These are phyloP conservation scores for Reticulitermes speratus DNA, from an alignment of 1,140 invertebrate species.

Conservation along the genomic window DNA sequence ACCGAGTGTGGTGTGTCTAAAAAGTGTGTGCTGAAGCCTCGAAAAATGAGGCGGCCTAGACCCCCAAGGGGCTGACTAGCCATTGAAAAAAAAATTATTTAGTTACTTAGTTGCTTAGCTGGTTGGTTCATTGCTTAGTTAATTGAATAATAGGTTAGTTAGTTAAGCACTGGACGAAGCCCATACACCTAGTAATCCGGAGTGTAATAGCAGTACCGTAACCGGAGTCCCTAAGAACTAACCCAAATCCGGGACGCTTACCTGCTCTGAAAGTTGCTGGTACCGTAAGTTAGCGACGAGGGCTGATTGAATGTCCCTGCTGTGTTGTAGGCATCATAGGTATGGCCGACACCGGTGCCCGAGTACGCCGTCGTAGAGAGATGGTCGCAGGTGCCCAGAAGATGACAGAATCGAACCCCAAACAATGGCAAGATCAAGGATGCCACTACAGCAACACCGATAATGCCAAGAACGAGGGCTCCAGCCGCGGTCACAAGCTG, in stretches of 20 bases:
- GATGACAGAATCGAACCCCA: constrained; percentile 36
- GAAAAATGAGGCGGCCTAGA: too few species aligned
- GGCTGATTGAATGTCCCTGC: constrained; percentile 34
- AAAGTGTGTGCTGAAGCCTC: too few species aligned
- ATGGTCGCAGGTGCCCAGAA: constrained; percentile 38
- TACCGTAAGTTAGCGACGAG: background rate
- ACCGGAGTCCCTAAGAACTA: too few species aligned
- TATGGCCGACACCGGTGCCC: constrained; percentile 23
- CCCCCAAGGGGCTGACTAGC: too few species aligned
- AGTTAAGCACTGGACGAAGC: too few species aligned
- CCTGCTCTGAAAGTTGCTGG: constrained; percentile 36
- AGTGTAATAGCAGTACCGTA: too few species aligned
- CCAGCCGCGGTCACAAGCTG: constrained; percentile 27
- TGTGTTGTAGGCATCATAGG: constrained; percentile 30
- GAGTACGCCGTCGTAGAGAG: background rate
- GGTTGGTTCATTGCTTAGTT: too few species aligned
- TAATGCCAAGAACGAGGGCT: constrained; percentile 36
- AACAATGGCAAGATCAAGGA: constrained; percentile 37
- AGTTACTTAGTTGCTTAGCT: too few species aligned
- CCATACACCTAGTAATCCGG: too few species aligned
- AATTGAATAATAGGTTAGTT: too few species aligned
- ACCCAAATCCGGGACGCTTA: background rate
- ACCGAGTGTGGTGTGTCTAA: too few species aligned
- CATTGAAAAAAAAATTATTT: too few species aligned
- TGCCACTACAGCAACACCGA: constrained; percentile 34